Base-by-base conservation (phyloP, 2,888 invertebrate genomes). In the Lobophora halterata region DNA sequence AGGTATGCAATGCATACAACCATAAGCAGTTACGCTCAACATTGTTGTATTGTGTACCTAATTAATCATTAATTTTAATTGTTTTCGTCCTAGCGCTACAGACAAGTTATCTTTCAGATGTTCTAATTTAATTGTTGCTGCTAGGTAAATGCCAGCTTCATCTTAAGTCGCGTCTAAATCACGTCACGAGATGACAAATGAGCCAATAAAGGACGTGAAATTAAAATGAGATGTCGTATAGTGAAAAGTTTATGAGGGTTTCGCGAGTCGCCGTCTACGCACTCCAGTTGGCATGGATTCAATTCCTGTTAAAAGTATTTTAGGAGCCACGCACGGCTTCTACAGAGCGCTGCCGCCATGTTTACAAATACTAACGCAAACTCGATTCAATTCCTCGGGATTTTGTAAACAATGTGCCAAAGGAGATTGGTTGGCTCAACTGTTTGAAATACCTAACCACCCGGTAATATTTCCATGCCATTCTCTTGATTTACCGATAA, bases 301-400 rank as follows among this genome's bases (percentile, higher is more conserved):
- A 85, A 87, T 75, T 83, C 82, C 81, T 85, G 80, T 80, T 79
- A 73, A 76, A 79, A 66, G 79, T 86, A 87, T 86, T 86, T 85
- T 77, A 54, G 79, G 85, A 81, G 67, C 68, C 79, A 77, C 74
- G 75, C 79, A 73, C 72, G 70, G 66, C 61, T 66, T 55, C 55
- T 59, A 51, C 61, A 61, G 61, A 52, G 61, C 52, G 58, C 63
- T 63, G 35, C 61, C 65, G 66, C 70, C 75, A 73, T 85, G 86
- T 86, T 86, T 86, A 86, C 86, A 79, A 87, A 87, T 86, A 83
- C 74, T 80, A 76, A 74, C 71, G 67, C 76, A 70, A 72, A 75
- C 73, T 75, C 78, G 76, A 78, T 82, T 80, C 75, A 70, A 80
- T 79, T 81, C 67, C 77, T 65, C 69, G 58, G 68, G 70, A 75